Percentiles rank a stretch among this genome's conserved stretches.
Evolutionary conservation across 2,888 invertebrate genomes (phyloP).

Genomic region (Lycocerus yunnanus): DNA sequence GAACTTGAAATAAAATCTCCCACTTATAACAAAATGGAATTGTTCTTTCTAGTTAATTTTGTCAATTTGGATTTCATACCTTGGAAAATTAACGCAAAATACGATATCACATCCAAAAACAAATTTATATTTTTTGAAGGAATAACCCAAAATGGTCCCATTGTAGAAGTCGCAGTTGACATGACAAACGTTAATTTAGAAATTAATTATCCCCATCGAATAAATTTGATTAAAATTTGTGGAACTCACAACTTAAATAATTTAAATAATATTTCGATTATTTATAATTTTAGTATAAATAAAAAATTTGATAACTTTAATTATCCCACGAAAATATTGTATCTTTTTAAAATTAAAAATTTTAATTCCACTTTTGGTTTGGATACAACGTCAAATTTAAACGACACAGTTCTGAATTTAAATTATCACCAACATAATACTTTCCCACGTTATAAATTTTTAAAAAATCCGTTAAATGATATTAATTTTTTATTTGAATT

Average conservation of each 20-base stretch:
- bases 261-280: constrained; percentile 21
- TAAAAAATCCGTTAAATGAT: constrained; percentile 10
- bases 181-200: constrained; percentile 2
- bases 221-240: constrained; percentile 6
- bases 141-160: not conserved
- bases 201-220: not conserved
- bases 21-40: not conserved
- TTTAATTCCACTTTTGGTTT: constrained; percentile 16
- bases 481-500: constrained; percentile 13
- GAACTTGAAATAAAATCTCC: constrained; percentile 1
- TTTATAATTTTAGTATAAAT: constrained; percentile 5
- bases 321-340: not conserved
- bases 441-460: not conserved
- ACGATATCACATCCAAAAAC: constrained; percentile 1
- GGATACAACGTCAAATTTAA: constrained; percentile 6
- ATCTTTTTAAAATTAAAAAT: constrained; percentile 8
- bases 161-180: not conserved
- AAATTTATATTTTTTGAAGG: not conserved
- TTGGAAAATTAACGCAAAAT: constrained; percentile 8
- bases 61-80: not conserved
- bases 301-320: not conserved
- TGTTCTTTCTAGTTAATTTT: not conserved
- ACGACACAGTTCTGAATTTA: constrained; percentile 10
- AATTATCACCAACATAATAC: not conserved
- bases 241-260: constrained; percentile 13